These are phyloP conservation scores for Rhegmatorhina hoffmannsi DNA, from an alignment of 2,113 vertebrate species.

Conservation along the genomic window DNA sequence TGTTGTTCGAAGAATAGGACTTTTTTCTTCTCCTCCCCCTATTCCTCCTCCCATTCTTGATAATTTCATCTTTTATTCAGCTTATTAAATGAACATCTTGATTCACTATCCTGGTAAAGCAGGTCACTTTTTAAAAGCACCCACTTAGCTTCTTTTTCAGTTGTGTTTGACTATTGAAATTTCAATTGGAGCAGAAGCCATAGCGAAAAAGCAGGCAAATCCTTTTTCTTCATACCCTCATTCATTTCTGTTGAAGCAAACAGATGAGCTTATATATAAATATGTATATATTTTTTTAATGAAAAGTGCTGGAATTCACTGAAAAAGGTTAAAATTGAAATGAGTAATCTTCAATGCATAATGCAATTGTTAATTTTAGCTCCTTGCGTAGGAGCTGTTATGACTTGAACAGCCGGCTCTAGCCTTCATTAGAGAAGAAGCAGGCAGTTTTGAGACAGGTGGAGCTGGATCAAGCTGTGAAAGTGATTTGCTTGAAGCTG, in stretches of 20 bases:
- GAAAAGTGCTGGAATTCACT: constrained; percentile 78
- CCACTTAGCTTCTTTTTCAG: not conserved
- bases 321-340: constrained; percentile 86
- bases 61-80: not conserved
- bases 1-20: not conserved
- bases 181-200: constrained; percentile 21
- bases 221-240: constrained; percentile 24
- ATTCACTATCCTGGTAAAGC: not conserved
- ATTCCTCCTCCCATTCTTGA: not conserved
- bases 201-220: constrained; percentile 11
- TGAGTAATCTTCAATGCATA: constrained; percentile 85
- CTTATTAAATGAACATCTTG: not conserved
- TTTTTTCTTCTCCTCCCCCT: not conserved
- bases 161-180: not conserved
- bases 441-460: constrained; percentile 81
- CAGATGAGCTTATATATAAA: constrained; percentile 70
- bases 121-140: not conserved
- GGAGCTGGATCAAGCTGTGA: constrained; percentile 77
- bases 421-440: constrained; percentile 84
- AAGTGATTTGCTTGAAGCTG: constrained; percentile 76
- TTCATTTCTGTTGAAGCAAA: constrained; percentile 70
- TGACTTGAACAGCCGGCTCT: constrained; percentile 84
- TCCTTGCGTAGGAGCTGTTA: constrained; percentile 82
- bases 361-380: constrained; percentile 87
- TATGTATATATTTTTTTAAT: constrained; percentile 67